Percentiles rank a stretch among this genome's conserved stretches.
Evolutionary conservation across 2,113 vertebrate genomes (phyloP).

Genomic region (Alexandromys fortis): DNA sequence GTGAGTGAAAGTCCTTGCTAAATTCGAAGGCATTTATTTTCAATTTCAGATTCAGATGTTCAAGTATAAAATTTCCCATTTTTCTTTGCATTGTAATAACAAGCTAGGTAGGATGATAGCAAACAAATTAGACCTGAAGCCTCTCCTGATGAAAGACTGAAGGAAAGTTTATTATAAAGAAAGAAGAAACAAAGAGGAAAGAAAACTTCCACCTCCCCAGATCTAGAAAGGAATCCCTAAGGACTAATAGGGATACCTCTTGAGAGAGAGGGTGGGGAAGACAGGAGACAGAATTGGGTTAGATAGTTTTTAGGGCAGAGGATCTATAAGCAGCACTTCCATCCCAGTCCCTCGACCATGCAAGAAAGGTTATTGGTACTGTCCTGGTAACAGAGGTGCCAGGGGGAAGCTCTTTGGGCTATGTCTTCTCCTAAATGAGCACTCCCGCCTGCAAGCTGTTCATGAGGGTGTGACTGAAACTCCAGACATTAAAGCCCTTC

Average conservation of each 20-base stretch:
- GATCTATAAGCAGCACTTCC: not conserved
- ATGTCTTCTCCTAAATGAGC: too few relatives aligned
- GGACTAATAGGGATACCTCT: not conserved
- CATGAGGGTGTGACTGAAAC: not conserved
- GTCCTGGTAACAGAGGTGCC: not conserved
- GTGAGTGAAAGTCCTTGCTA: slow-evolving; percentile 54
- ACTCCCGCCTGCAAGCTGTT: not conserved
- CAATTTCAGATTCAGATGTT: slow-evolving; percentile 62
- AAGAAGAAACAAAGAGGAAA: not conserved
- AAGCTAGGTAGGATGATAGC: slow-evolving; percentile 41
- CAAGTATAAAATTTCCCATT: slow-evolving; percentile 46
- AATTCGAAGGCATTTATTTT: slow-evolving; percentile 59
- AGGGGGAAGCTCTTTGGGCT: not conserved
- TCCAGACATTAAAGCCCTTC: not conserved
- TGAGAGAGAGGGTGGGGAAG: not conserved
- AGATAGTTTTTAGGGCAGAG: not conserved
- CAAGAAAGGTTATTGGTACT: not conserved
- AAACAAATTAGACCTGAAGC: slow-evolving; percentile 18
- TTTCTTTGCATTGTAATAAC: slow-evolving; percentile 56
- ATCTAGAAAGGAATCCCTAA: not conserved
- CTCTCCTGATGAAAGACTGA: not conserved
- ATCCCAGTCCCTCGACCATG: not conserved
- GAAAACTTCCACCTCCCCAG: not conserved
- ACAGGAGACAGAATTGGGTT: not conserved
- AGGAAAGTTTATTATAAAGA: not conserved